Evolutionary conservation across 2,797 vertebrate species (phyloP).

Genomic region (Lutjanus argentimaculatus): DNA sequence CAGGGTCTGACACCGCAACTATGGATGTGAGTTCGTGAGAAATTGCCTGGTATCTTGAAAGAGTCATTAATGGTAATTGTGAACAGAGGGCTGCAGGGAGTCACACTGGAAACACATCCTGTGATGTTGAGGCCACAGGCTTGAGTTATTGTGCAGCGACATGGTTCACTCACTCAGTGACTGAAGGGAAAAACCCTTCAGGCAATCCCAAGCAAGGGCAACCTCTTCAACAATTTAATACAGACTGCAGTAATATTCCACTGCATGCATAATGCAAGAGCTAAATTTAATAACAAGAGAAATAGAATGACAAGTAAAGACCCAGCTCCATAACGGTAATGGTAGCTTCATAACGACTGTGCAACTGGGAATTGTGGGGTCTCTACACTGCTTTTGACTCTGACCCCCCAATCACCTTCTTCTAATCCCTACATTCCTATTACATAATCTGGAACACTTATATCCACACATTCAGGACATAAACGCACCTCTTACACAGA

Average conservation of each 20-base stretch:
- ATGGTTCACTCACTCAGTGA: slow-evolving; percentile 44
- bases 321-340: slow-evolving; percentile 39
- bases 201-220: slow-evolving; percentile 37
- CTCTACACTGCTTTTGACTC: slow-evolving; percentile 12
- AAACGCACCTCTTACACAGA: background rate
- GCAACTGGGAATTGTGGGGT: slow-evolving; percentile 10
- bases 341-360: background rate
- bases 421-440: slow-evolving; percentile 11
- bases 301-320: slow-evolving; percentile 61
- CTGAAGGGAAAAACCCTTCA: slow-evolving; percentile 53
- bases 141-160: slow-evolving; percentile 42
- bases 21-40: slow-evolving; percentile 44
- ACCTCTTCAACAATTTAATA: slow-evolving; percentile 57
- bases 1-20: slow-evolving; percentile 25
- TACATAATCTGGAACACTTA: background rate
- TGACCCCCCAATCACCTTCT: slow-evolving; percentile 21
- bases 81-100: slow-evolving; percentile 52
- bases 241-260: slow-evolving; percentile 59
- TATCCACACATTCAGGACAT: background rate
- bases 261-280: slow-evolving; percentile 72
- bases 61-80: slow-evolving; percentile 67
- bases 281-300: slow-evolving; percentile 70
- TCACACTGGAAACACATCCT: slow-evolving; percentile 48
- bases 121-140: slow-evolving; percentile 57
- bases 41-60: slow-evolving; percentile 47